Base-by-base conservation (phyloP, 2,113 vertebrate species). In the Petrocephalus zakoni region DNA sequence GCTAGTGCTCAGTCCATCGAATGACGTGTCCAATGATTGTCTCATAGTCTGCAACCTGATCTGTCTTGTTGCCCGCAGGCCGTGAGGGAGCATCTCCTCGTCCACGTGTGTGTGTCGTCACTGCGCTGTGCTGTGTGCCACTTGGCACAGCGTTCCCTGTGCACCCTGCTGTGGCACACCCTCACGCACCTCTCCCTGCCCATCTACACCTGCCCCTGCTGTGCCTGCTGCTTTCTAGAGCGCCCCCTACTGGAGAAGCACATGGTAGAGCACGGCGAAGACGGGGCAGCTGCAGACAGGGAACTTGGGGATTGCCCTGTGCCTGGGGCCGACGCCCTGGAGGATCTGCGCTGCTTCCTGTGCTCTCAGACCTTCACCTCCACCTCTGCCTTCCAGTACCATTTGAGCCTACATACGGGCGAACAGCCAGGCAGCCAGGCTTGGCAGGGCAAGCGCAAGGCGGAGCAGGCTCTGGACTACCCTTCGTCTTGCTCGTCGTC, bases 131-230 rank as follows among this genome's bases (percentile, higher is more conserved):
- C 95, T 0, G 90, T 99, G 85, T 99, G 98, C 2, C 97, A 97
- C 90, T 96, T 96, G 90, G 92, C 96, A 19, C 97, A 97, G 92
- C 95, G 95, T 78, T 97, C 96, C 13, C 93, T 96, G 29, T 99
- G 98, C 93, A 94, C 97, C 91, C 96, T 99, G 85, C 93, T 99
- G 94, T 99, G 98, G 98, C 98, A 99, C 92, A 56, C 95, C 0
- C 95, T 99, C 51, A 93, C 96, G 10, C 98, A 99, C 92, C 92
- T 99, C 49, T 95, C 96, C 0, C 85, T 99, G 91, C 95, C 97
- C 0, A 93, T 98, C 85, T 98, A 98, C 94, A 96, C 96, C 92
- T 99, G 98, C 93, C 97, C 97, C 0, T 95, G 97, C 13, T 99
- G 98, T 0, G 95, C 96, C 83, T 96, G 91, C 92, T 97, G 97